Percentiles rank a stretch among this genome's conserved stretches.
Conservation (phyloP, 2,113 vertebrate species). For the Daubentonia madagascariensis region DNA sequence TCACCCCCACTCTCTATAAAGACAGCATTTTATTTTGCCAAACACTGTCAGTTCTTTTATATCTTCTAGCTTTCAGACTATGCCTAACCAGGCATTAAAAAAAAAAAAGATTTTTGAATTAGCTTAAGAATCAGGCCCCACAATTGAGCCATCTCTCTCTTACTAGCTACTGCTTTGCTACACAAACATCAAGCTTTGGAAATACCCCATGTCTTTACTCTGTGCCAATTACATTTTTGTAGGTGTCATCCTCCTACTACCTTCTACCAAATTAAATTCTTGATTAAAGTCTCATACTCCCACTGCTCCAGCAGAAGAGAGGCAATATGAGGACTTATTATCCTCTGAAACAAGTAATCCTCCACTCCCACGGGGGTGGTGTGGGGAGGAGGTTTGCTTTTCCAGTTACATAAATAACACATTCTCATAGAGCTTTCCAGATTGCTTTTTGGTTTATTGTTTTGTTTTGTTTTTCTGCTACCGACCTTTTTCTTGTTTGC, state of each 20-base stretch:
- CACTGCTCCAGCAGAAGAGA: constrained; percentile 21
- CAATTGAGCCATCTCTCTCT: not conserved
- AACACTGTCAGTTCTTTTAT: not conserved
- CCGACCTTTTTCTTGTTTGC: constrained; percentile 56
- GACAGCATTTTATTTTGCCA: not conserved
- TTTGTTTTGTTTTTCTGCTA: not conserved
- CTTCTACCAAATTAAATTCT: constrained; percentile 69
- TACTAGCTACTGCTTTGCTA: not conserved
- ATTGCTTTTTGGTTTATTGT: not conserved
- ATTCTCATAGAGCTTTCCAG: constrained; percentile 29
- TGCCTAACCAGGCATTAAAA: not conserved
- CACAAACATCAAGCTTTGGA: constrained; percentile 41
- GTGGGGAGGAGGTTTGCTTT: constrained; percentile 17
- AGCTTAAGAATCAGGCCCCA: constrained; percentile 23
- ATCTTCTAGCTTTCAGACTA: not conserved
- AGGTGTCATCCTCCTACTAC: constrained; percentile 44
- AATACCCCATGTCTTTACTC: constrained; percentile 15
- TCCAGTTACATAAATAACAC: constrained; percentile 34
- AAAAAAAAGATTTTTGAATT: not conserved
- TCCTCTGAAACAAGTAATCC: not conserved
- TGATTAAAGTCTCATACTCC: constrained; percentile 66
- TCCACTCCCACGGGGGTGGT: not conserved
- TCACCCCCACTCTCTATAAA: not conserved
- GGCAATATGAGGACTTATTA: constrained; percentile 5
- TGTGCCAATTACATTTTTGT: constrained; percentile 55